Evolutionary conservation across 2,113 vertebrate species (phyloP).

Genomic region (Erythrolamprus reginae): DNA sequence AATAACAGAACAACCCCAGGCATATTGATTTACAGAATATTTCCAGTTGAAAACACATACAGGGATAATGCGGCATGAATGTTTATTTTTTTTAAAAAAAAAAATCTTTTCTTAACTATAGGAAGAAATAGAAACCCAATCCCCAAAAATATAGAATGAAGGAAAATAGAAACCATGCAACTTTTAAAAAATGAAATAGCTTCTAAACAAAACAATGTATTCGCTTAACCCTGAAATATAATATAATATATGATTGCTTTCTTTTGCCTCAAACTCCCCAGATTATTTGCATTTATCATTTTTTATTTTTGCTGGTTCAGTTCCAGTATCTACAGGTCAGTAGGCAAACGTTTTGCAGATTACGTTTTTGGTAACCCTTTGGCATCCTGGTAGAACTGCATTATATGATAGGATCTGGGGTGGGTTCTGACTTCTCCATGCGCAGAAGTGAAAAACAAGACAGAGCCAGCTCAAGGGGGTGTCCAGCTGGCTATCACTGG

Average conservation of each 20-base stretch:
- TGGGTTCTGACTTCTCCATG: no score
- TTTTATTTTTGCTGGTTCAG: neutral
- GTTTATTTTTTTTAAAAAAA: conserved; percentile 48
- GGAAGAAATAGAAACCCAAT: conserved; percentile 30
- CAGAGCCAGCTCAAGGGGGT: no score
- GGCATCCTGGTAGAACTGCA: neutral
- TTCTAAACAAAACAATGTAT: conserved; percentile 35
- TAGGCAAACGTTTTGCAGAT: neutral
- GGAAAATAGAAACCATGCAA: conserved; percentile 59
- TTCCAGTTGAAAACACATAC: conserved; percentile 29
- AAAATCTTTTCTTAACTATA: conserved; percentile 47
- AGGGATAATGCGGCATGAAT: conserved; percentile 58
- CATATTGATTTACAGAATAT: conserved; percentile 25
- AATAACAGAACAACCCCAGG: conserved; percentile 25
- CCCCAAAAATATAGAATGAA: conserved; percentile 32
- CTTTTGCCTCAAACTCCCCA: conserved; percentile 45
- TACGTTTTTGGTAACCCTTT: neutral
- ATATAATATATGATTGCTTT: conserved; percentile 44
- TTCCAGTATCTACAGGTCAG: neutral
- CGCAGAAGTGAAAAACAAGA: no score
- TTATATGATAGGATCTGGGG: neutral
- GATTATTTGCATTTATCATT: conserved; percentile 49
- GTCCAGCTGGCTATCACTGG: no score
- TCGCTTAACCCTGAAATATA: conserved; percentile 38
- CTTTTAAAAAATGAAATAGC: conserved; percentile 16